Base-by-base conservation (phyloP, 1,140 invertebrate genomes). In the Panonychus citri region DNA sequence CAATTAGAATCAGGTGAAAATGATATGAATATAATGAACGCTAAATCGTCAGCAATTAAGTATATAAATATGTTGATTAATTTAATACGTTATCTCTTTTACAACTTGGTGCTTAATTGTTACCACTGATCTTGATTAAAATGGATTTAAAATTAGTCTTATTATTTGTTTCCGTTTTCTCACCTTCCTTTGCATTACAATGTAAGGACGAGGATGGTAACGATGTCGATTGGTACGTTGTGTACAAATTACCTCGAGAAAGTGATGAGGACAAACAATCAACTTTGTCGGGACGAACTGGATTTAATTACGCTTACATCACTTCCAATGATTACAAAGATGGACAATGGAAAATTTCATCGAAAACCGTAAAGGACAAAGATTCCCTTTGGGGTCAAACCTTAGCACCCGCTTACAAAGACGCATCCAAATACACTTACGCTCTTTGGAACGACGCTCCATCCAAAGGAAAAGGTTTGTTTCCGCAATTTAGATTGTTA, bases 211-310 rank as follows among this genome's bases (percentile, higher is more conserved):
- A 61, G 21, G 27, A 60, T 28, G 58, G 53, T 19, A 39, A 55
- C 8, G 3, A n/a, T n/a, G 58, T 60, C 10, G 60, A 61, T 53
- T 61, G 57, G 58, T 63, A 30, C 58, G 54, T 63, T 21, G 55
- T 51, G 1, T 63, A 63, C 27, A 63, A 63, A 59, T 15, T 63
- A 21, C 62, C 62, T 15, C 58, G 58, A 58, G 7, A 46, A 21
- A 24, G 21, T 10, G 2, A 19, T 10, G 21, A 19, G 10, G 19
- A 19, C 3, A 1, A n/a, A 10, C 43, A 7, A 19, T 46, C 25
- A 1, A 21, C 43, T 25, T 34, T 34, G 12, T 5, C 30, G 5
- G 30, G 30, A 34, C 30, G 21, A n/a, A 46, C 5, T 46, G 43
- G 43, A n/a, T 46, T 46, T 2, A 46, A 46, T 10, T 46, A 46